Evolutionary conservation across 2,113 vertebrate genomes (phyloP), one percentile per base, ranked within the genome.

Genomic region (Dasyornis broadbenti): DNA sequence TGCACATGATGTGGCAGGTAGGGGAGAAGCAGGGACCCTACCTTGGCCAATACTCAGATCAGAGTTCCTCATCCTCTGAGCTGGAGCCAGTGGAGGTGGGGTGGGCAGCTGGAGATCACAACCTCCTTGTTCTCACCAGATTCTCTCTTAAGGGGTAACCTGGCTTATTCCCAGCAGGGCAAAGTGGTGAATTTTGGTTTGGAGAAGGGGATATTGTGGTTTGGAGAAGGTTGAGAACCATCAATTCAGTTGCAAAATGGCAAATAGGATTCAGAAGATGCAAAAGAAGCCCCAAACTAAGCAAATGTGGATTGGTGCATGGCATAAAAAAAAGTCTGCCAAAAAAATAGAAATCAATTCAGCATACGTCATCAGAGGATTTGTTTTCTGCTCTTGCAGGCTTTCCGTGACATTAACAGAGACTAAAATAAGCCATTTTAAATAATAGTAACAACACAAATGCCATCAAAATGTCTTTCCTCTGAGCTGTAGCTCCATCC

Each of bases 381-480:
- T 90, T 93, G 81, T 31, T 90, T 94, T 89, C 84, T 76, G 60
- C 56, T 92, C 35, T 19, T 63, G 71, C 81, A 93, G 77, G 61
- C 59, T 77, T 75, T 47, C 82, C 19, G 4, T 77, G 57, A 78
- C 17, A 77, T 86, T 87, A 92, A 66, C 11, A 54, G 77, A 87
- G 78, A 54, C 87, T 60, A 86, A 96, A 83, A 87, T 72, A 80
- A 96, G 60, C 57, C 87, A 23, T 6, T 92, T 90, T 90, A 82
- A 93, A 93, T 92, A 86, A 76, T 40, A 85, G 45, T 92, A 95
- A 85, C 90, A 90, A 53, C 23, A 78, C 61, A 90, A 77, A 80
- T 65, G 31, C 69, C 60, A 78, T 33, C 30, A 86, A 86, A 80
- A 86, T 44, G 13, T 72, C 39, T 86, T 65, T 80, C 39, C 20